Evolutionary conservation across 2,888 invertebrate genomes (phyloP).

Genomic region (Tetramorium bicarinatum): DNA sequence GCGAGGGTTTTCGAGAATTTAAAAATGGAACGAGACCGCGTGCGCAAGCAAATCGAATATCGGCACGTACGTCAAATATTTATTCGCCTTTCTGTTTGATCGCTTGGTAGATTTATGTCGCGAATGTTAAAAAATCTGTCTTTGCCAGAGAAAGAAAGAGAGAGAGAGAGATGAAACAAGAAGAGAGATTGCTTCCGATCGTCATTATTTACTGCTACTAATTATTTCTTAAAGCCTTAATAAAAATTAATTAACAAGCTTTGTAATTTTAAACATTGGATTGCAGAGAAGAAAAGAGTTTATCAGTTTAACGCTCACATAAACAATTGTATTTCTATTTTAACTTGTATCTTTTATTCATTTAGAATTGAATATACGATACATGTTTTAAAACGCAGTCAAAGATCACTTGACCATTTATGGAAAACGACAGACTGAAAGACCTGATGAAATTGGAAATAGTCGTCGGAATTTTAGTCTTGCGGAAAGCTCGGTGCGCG

Average conservation of each 20-base stretch:
- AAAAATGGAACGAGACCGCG: constrained; percentile 26
- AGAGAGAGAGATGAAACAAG: not conserved
- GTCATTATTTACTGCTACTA: not conserved
- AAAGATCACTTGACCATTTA: not conserved
- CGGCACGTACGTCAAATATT: constrained; percentile 53
- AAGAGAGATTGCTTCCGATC: not conserved
- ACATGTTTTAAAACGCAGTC: not conserved
- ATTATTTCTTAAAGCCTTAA: not conserved
- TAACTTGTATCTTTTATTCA: not conserved
- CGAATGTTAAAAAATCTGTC: constrained; percentile 34
- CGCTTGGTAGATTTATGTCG: constrained; percentile 22
- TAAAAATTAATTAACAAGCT: not conserved
- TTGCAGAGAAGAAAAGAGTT: not conserved
- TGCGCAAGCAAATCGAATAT: constrained; percentile 38
- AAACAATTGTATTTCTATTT: not conserved
- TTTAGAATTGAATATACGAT: not conserved
- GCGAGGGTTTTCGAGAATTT: constrained; percentile 15
- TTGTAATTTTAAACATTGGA: not conserved
- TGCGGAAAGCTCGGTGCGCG: not conserved
- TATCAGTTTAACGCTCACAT: not conserved
- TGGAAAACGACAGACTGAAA: not conserved
- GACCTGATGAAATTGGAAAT: not conserved
- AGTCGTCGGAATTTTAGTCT: constrained; percentile 6
- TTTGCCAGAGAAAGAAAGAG: not conserved
- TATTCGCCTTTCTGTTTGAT: constrained; percentile 45